Conservation (phyloP, 1,140 invertebrate genomes). For the Caenorhabditis tropicalis region DNA sequence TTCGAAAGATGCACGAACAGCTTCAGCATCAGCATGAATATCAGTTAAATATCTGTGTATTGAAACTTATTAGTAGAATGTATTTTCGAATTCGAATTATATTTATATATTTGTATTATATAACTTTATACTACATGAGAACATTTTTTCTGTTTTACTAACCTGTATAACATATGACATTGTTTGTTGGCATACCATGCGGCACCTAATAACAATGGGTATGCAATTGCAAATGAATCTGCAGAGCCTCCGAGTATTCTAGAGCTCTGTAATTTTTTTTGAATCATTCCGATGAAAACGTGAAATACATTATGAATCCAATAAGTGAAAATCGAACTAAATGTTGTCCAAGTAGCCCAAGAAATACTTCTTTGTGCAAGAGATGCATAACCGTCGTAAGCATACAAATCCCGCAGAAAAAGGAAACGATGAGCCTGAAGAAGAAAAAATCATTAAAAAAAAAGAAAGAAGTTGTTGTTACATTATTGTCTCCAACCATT, state of each 20-base stretch:
- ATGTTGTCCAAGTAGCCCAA: slow-evolving; percentile 59
- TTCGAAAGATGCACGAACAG: slow-evolving; percentile 55
- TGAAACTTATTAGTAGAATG: neutral
- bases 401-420: slow-evolving; percentile 55
- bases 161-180: slow-evolving; percentile 58
- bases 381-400: slow-evolving; percentile 55
- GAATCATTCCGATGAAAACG: neutral
- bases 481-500: too few relatives aligned
- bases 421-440: slow-evolving; percentile 54
- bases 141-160: neutral
- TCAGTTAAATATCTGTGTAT: slow-evolving; percentile 57
- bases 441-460: neutral
- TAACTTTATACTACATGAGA: too few relatives aligned
- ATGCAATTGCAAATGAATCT: slow-evolving; percentile 49
- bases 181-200: slow-evolving; percentile 55
- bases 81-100: too few relatives aligned
- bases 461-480: neutral
- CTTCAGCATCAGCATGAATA: slow-evolving; percentile 56
- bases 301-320: slow-evolving; percentile 50
- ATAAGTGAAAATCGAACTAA: slow-evolving; percentile 58
- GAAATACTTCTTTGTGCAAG: slow-evolving; percentile 55
- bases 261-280: neutral
- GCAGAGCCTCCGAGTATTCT: slow-evolving; percentile 43
- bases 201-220: slow-evolving; percentile 42
- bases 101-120: too few relatives aligned